Evolutionary conservation across 2,888 invertebrate genomes (phyloP), one percentile per base, ranked within the genome.

Genomic region (Eilema caniola): DNA sequence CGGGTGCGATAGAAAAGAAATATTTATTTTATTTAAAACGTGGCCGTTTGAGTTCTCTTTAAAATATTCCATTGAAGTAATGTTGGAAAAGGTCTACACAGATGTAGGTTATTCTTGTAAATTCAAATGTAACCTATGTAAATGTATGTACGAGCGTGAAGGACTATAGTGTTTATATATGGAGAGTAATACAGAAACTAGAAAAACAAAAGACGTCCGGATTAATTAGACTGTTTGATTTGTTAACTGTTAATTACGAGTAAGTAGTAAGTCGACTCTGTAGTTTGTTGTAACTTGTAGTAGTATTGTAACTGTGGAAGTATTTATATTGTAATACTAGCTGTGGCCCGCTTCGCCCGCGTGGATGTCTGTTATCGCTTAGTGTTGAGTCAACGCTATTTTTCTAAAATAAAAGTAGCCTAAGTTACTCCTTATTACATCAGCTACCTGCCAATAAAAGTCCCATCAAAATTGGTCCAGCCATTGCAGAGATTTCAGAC

Each of bases 41-140:
- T 10, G 10, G 10, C 37, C 37, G 24, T 37, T 62, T 24, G 37
- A 24, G 11, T 24, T 8, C 14, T 62, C 62, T 62, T 16, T 14
- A 62, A 20, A 62, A 24, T 24, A 5, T 24, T 41, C 7, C 8
- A 24, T 28, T 53, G 2, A 53, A 64, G 31, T n/a, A n/a, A 25
- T 53, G 47, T 62, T 62, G 24, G 59, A 14, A 41, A 47, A 20
- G 20, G n/a, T n/a, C 20, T 20, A 47, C 8, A 7, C 20, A 7
- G 20, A 47, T 47, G n/a, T 53, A 10, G 53, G 53, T 53, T n/a
- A 53, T 53, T 53, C 53, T 53, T 20, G 53, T 20, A n/a, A 53
- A 53, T 53, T 53, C 53, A 53, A 53, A 53, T 53, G 53, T 53
- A 53, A 53, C n/a, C n/a, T 53, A 53, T n/a, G 53, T 53, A 53